Evolutionary conservation across 2,797 vertebrate species (phyloP), one percentile per base, ranked within the genome.

Genomic region (Sebastes minor): DNA sequence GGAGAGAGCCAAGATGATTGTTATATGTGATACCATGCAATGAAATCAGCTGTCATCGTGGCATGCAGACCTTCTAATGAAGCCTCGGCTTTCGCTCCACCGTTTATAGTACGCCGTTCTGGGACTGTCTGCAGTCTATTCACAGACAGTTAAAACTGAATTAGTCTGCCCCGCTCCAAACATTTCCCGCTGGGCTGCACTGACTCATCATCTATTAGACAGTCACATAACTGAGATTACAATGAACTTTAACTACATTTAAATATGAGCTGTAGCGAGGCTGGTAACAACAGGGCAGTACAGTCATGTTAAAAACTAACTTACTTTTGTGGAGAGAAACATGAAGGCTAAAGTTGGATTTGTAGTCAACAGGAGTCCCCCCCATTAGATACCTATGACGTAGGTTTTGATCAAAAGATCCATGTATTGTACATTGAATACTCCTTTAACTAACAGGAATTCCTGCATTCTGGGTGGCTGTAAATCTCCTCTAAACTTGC

Each of bases 21-120:
- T 83, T 73, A 70, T 76, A 87, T 78, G 69, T 46, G 82, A 92
- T 86, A 80, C 66, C 14, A 23, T 1, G 59, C 74, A 30, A 7
- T 81, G 81, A 86, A 88, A 85, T 91, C 87, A 86, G 83, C 92
- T 91, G 89, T 90, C 90, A 78, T 20, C 32, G 12, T 61, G 87
- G 88, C 79, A 82, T 52, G 74, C 56, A 77, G 84, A 78, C 68
- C 68, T 67, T 64, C 74, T 87, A 84, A 90, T 84, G 84, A 89
- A 78, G 61, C 77, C 62, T 35, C 35, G 4, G 76, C 76, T 75
- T 78, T 83, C 76, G 14, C 53, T 82, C 79, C 13, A 57, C 86
- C 74, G 86, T 88, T 84, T 71, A 67, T 77, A 81, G 71, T 23
- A 2, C 8, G 59, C 56, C 14, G 8, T 33, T 76, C 60, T 60